These are phyloP conservation scores for Gallirallus australis DNA, from an alignment of 2,797 vertebrate species.

Conservation along the genomic window DNA sequence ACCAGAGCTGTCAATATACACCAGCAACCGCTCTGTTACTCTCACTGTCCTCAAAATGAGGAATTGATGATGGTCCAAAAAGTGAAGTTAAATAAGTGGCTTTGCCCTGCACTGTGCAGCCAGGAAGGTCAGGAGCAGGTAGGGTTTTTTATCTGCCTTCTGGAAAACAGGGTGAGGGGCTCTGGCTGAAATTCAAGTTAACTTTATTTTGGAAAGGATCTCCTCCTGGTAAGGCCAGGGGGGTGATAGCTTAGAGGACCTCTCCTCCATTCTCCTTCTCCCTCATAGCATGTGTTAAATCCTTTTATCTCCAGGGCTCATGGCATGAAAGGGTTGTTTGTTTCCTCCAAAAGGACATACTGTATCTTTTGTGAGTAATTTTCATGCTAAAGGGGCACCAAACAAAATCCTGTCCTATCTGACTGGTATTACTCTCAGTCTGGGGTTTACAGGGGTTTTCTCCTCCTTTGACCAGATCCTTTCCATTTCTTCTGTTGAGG, in stretches of 20 bases:
- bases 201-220: not conserved
- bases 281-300: not conserved
- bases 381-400: not conserved
- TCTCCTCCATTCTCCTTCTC: not conserved
- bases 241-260: not conserved
- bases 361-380: conserved; percentile 26
- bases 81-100: not conserved
- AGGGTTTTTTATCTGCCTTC: not conserved
- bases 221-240: not conserved
- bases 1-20: not conserved
- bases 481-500: not conserved
- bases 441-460: not conserved
- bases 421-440: not conserved
- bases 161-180: not conserved
- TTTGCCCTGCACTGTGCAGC: not conserved
- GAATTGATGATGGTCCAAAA: not conserved
- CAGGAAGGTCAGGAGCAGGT: not conserved
- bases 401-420: not conserved
- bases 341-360: not conserved
- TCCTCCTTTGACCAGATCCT: not conserved
- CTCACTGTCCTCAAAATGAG: not conserved
- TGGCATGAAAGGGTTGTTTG: not conserved
- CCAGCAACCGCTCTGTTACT: fast-evolving
- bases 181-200: not conserved
- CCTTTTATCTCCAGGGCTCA: not conserved